These are phyloP conservation scores for Chrysolophus pictus DNA, from an alignment of 2,797 vertebrate species.

Conservation along the genomic window DNA sequence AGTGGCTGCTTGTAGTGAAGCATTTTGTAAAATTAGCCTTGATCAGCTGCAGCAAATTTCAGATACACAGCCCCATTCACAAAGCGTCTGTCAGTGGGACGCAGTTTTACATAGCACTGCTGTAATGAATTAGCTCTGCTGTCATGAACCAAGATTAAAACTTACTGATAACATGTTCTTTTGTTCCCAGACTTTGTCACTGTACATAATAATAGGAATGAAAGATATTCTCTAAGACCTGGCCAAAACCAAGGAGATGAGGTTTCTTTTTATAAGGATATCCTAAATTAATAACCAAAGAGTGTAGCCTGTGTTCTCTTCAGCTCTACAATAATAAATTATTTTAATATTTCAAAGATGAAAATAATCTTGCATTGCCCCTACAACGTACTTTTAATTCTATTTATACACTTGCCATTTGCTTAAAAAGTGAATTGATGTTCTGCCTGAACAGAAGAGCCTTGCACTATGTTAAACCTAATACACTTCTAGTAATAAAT, in stretches of 20 bases:
- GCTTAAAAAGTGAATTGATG: not conserved
- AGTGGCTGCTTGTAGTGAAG: not conserved
- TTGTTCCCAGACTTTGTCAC: not conserved
- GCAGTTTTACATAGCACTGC: not conserved
- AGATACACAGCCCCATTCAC: not conserved
- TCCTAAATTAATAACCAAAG: not conserved
- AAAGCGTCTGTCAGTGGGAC: not conserved
- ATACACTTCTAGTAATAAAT: not conserved
- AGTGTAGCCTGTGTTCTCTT: not conserved
- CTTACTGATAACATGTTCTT: not conserved
- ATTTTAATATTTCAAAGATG: slow-evolving; percentile 19
- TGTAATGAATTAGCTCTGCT: slow-evolving; percentile 20
- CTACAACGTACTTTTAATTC: slow-evolving; percentile 3
- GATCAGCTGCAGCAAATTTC: not conserved
- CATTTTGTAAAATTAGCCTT: not conserved
- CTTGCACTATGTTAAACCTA: not conserved
- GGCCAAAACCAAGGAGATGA: not conserved
- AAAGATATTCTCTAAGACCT: not conserved
- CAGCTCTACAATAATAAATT: slow-evolving; percentile 10
- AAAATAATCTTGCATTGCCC: slow-evolving; percentile 3
- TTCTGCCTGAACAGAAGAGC: not conserved
- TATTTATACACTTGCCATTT: not conserved
- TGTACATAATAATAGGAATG: not conserved
- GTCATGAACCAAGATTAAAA: not conserved
- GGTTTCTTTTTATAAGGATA: not conserved